Conservation (phyloP, 2,797 vertebrate species). For the Sciurus vulgaris region DNA sequence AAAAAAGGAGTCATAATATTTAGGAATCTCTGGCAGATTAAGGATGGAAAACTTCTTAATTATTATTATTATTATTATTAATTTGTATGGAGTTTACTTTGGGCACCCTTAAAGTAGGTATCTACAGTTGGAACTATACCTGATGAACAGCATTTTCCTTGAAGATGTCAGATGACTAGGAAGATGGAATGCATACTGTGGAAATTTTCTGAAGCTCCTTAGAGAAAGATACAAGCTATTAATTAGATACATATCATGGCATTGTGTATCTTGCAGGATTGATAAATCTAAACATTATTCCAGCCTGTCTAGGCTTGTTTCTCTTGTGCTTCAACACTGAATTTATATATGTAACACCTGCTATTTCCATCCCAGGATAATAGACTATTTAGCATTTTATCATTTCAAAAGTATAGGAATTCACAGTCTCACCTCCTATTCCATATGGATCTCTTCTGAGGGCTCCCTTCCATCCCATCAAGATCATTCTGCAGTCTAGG, state of each 20-base stretch:
- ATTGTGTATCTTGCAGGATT: background rate
- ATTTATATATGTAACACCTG: slow-evolving; percentile 72
- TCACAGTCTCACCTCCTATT: slow-evolving; percentile 34
- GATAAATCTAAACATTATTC: slow-evolving; percentile 42
- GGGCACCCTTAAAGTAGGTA: background rate
- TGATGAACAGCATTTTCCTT: slow-evolving; percentile 38
- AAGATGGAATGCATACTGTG: background rate
- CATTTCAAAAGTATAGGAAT: slow-evolving; percentile 63
- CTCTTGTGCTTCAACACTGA: slow-evolving; percentile 63
- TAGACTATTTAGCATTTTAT: slow-evolving; percentile 77
- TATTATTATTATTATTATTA: too few species aligned
- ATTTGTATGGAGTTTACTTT: background rate
- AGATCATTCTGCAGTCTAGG: background rate
- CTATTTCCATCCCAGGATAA: slow-evolving; percentile 69
- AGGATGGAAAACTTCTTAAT: background rate
- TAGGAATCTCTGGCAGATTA: background rate
- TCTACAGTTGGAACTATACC: background rate
- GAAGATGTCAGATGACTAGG: background rate
- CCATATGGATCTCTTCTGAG: slow-evolving; percentile 61
- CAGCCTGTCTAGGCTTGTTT: slow-evolving; percentile 58
- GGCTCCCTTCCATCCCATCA: background rate
- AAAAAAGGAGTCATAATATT: background rate
- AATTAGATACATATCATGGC: slow-evolving; percentile 58
- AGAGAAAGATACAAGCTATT: slow-evolving; percentile 57
- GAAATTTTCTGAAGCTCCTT: slow-evolving; percentile 30